Conservation (phyloP, 2,113 vertebrate genomes). For the Nematolebias whitei region DNA sequence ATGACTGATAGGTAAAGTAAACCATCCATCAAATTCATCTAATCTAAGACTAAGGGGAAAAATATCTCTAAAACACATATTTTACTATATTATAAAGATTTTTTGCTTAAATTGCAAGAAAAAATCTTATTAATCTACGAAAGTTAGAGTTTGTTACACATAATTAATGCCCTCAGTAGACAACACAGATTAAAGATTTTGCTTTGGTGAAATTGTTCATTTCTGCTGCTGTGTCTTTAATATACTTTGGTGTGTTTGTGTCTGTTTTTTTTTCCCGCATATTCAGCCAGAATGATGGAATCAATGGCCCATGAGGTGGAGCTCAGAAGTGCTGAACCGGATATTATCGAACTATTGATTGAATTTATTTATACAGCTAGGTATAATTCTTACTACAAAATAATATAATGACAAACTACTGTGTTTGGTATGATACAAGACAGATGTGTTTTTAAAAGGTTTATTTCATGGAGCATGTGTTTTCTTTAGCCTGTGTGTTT, state of each 20-base stretch:
- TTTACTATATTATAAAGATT: too few relatives aligned
- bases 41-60: not conserved
- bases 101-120: too few relatives aligned
- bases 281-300: conserved; percentile 95
- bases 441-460: not conserved
- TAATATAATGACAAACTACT: not conserved
- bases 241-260: not conserved
- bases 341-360: conserved; percentile 94
- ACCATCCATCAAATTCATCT: not conserved
- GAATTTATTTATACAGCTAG: conserved; percentile 97
- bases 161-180: too few relatives aligned
- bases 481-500: not conserved
- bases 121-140: too few relatives aligned
- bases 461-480: not conserved
- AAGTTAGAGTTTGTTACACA: too few relatives aligned
- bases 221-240: not conserved
- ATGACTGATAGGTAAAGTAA: too few relatives aligned
- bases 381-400: conserved; percentile 66
- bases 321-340: conserved; percentile 93
- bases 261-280: not conserved
- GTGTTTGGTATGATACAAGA: not conserved
- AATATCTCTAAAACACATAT: too few relatives aligned
- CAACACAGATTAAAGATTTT: too few relatives aligned
- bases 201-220: not conserved
- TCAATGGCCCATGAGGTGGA: conserved; percentile 96